Base-by-base conservation (phyloP, 2,888 invertebrate genomes). In the Caenorhabditis auriculariae region DNA sequence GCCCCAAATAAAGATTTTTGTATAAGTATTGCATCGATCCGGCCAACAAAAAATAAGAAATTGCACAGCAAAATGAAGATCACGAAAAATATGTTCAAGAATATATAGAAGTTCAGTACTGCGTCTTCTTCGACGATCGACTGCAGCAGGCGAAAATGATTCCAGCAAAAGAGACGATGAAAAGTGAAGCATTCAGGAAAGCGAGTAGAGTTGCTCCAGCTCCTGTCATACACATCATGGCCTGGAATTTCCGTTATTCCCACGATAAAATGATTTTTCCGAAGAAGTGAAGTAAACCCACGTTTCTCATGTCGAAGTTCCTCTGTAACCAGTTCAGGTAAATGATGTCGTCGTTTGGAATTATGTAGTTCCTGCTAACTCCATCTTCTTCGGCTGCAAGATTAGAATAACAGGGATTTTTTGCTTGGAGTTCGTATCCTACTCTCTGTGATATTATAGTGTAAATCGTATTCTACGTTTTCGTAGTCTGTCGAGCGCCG, bases 201-300 rank as follows among this genome's bases (percentile, higher is more conserved):
- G 64, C 60, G 12, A 71, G 39, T 44, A 66, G 29, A 9, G 63
- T 57, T 12, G 66, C 55, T 19, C 70, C 72, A 19, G 60, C 49
- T 19, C 56, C 48, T 6, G 70, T 66, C 72, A 72, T 72, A 46
- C 72, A 72, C 19, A 72, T 26, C 32, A 55, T 56, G 7, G 49
- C 53, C 72, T 70, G 60, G 49, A 66, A 50, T 28, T n/a, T 15
- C 12, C 17, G 4, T 5, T 12, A 24, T 43, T 32, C 21, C 3
- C 15, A n/a, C 3, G 21, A n/a, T 3, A 6, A 4, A 15, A 49
- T 12, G 28, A 6, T 28, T 23, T 46, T 42, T 26, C 6, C 21
- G 21, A 35, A 24, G 17, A n/a, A 7, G 15, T 44, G n/a, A 44
- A 43, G 23, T 21, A 27, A 19, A 19, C 53, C 43, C 37, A 61